Evolutionary conservation across 1,140 invertebrate genomes (phyloP).

Genomic region (Saccostrea echinata): DNA sequence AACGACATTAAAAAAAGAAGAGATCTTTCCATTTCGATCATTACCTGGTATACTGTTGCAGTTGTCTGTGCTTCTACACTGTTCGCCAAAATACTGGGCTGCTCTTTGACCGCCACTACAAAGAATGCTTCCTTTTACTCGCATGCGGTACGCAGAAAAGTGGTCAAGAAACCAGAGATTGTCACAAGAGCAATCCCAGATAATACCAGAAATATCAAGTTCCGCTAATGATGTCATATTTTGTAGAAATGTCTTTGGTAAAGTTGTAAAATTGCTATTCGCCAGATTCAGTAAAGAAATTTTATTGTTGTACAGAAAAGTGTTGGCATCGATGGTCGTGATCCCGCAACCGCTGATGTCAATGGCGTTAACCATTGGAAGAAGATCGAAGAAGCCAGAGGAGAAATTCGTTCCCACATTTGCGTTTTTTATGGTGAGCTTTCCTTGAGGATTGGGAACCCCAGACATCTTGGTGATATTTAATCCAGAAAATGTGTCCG

Average conservation of each 20-base stretch:
- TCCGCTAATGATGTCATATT: conserved; percentile 5
- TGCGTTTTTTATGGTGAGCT: conserved; percentile 24
- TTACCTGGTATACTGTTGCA: conserved; percentile 37
- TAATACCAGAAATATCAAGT: conserved; percentile 18
- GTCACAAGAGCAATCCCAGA: conserved; percentile 45
- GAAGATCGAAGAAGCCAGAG: conserved; percentile 18
- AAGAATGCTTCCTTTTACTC: conserved; percentile 40
- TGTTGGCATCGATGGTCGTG: background rate
- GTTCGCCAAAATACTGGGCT: background rate
- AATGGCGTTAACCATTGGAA: background rate
- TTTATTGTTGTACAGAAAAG: conserved; percentile 37
- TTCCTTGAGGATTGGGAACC: conserved; percentile 37
- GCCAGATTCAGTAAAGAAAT: background rate
- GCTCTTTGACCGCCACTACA: conserved; percentile 14
- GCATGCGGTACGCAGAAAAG: conserved; percentile 37
- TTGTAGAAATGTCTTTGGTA: conserved; percentile 18
- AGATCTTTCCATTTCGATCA: background rate
- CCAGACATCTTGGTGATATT: conserved; percentile 33
- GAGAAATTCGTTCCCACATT: conserved; percentile 26
- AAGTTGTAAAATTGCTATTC: conserved; percentile 43
- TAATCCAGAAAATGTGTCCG: conserved; percentile 39
- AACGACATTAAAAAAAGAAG: background rate
- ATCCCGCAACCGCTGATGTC: conserved; percentile 28
- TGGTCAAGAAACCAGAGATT: conserved; percentile 53
- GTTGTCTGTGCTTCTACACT: background rate